Evolutionary conservation across 2,797 vertebrate species (phyloP), one percentile per base, ranked within the genome.

Genomic region (Phoxinus dragarum): DNA sequence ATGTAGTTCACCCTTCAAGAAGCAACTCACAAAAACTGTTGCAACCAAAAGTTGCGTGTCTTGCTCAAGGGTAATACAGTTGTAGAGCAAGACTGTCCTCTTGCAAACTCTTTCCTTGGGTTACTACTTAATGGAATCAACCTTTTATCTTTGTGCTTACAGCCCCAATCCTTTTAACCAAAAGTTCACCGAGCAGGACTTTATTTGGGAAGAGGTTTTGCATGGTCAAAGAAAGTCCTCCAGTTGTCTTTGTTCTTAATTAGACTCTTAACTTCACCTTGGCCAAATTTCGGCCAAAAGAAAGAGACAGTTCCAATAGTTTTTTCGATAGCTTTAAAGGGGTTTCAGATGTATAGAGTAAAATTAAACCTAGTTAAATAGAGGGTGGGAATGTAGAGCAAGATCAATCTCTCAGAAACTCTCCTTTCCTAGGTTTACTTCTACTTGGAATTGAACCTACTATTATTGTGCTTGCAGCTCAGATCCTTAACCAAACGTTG

Each of bases 111-210:
- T 59, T 77, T 38, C 11, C 23, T 61, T 61, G 36, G 74, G 54
- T 61, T 61, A 59, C 75, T 61, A 61, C 54, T 59, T 42, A n/a
- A 31, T 78, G 38, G 12, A 78, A 78, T 78, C 5, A 2, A 61
- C 38, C 36, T 38, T 11, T 5, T 42, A 31, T 78, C 7, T 38
- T 27, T 61, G 75, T 17, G 36, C 23, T 64, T 78, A n/a, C 23
- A 78, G 23, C 23, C n/a, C 8, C 17, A 10, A 42, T 61, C 54
- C 38, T 31, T 49, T 49, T 40, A 16, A 56, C 6, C 74, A 75
- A 21, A 52, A 3, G 31, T 36, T 14, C 3, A 54, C 27, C 2
- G 34, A 38, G 14, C 7, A 68, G 27, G 12, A 31, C 5, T 27
- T 27, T 27, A 36, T 75, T 78, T 42, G 36, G 7, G 54, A 61